Conservation (phyloP, 2,113 vertebrate genomes). For the Mirza zaza region DNA sequence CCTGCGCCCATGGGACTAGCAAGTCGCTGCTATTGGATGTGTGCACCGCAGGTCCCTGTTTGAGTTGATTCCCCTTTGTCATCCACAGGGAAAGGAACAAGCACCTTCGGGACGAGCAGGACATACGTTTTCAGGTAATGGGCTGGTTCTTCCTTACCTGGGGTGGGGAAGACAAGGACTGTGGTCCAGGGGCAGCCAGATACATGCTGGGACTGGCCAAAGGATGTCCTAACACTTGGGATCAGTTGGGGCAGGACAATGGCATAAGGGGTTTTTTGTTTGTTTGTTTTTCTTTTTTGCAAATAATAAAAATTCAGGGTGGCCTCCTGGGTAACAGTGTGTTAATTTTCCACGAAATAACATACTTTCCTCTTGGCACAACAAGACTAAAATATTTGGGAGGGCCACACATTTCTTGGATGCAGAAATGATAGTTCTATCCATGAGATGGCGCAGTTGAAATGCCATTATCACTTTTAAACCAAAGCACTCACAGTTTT, state of each 20-base stretch:
- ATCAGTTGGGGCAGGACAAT: background rate
- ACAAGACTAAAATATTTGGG: background rate
- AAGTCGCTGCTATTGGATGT: background rate
- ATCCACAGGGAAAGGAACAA: constrained; percentile 94
- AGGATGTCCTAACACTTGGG: background rate
- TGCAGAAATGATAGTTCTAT: background rate
- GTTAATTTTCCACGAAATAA: background rate
- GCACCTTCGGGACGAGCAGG: constrained; percentile 91
- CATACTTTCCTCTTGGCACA: background rate
- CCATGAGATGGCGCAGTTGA: background rate
- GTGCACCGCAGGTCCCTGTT: background rate
- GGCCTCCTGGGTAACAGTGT: background rate
- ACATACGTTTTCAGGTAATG: constrained; percentile 87
- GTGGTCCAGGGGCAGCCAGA: background rate
- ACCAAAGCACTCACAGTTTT: background rate
- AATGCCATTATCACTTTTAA: background rate
- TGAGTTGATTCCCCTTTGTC: constrained; percentile 28
- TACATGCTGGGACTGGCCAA: background rate
- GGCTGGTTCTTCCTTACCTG: background rate
- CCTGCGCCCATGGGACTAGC: background rate
- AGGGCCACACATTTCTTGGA: background rate
- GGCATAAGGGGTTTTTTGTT: background rate
- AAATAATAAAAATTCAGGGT: background rate
- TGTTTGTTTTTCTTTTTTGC: no score
- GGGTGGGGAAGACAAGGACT: background rate